Conservation (phyloP, 2,113 vertebrate genomes). For the Pardalotus punctatus region DNA sequence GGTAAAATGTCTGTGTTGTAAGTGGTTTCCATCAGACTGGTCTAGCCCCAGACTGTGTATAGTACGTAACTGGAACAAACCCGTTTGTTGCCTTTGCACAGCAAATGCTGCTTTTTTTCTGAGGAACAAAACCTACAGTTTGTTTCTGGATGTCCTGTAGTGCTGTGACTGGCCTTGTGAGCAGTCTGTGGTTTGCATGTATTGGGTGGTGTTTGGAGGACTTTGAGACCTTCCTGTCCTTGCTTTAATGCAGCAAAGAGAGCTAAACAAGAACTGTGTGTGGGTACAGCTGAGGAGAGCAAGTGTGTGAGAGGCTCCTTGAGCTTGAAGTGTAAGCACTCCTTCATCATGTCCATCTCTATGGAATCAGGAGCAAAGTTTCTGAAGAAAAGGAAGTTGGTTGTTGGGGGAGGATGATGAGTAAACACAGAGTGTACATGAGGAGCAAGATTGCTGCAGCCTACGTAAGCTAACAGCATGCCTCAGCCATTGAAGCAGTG, state of each 20-base stretch:
- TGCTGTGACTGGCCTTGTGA: background rate
- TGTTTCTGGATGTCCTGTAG: background rate
- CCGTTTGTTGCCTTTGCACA: background rate
- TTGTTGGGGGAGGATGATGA: background rate
- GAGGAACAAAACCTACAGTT: background rate
- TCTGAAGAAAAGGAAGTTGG: background rate
- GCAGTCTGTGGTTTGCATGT: background rate
- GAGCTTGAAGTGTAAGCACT: background rate
- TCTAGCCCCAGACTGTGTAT: background rate
- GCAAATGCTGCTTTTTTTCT: background rate
- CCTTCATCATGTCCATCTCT: background rate
- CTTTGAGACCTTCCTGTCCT: background rate
- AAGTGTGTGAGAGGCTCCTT: rapidly evolving
- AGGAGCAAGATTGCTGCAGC: background rate
- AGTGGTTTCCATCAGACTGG: background rate
- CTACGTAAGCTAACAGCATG: background rate
- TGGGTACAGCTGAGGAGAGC: background rate
- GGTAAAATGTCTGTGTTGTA: background rate
- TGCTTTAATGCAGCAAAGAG: background rate
- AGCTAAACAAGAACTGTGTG: background rate
- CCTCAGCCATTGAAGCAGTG: background rate
- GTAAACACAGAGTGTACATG: background rate
- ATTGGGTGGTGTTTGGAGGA: background rate
- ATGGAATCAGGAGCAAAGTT: background rate
- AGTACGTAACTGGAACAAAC: background rate